Conservation (phyloP, 1,140 invertebrate species). For the Hermatobates lingyangjiaoensis region DNA sequence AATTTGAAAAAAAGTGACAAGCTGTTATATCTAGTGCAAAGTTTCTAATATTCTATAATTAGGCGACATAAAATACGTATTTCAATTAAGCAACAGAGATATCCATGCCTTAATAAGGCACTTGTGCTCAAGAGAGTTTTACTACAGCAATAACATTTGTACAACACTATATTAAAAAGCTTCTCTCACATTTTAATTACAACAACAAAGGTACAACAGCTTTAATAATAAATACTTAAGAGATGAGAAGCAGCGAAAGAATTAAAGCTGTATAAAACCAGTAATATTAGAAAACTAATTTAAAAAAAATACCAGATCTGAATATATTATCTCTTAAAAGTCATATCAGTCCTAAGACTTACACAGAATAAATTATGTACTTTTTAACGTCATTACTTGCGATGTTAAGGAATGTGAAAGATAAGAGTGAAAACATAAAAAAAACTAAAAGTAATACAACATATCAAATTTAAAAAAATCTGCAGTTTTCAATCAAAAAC, state of each 20-base stretch:
- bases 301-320: not conserved
- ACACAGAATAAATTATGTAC: not conserved
- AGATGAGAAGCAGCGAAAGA: not conserved
- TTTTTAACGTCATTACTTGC: too few relatives aligned
- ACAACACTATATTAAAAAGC: not conserved
- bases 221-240: not conserved
- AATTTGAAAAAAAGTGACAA: too few relatives aligned
- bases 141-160: not conserved
- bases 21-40: too few relatives aligned
- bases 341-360: not conserved
- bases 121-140: not conserved
- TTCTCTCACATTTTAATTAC: not conserved
- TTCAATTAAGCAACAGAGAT: not conserved
- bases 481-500: too few relatives aligned
- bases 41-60: too few relatives aligned
- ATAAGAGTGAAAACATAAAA: too few relatives aligned
- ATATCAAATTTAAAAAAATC: too few relatives aligned
- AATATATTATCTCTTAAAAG: not conserved
- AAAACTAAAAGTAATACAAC: too few relatives aligned
- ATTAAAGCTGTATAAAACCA: not conserved
- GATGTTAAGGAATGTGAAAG: too few relatives aligned
- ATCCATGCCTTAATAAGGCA: slow-evolving; percentile 3
- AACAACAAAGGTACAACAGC: slow-evolving; percentile 1
- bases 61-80: not conserved
- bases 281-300: not conserved